A percentile compares a stretch with the other conserved stretches of the same genome.
phyloP scores from a whole-genome alignment of 2,888 invertebrate genomes.

The Morpho helenor region DNA sequence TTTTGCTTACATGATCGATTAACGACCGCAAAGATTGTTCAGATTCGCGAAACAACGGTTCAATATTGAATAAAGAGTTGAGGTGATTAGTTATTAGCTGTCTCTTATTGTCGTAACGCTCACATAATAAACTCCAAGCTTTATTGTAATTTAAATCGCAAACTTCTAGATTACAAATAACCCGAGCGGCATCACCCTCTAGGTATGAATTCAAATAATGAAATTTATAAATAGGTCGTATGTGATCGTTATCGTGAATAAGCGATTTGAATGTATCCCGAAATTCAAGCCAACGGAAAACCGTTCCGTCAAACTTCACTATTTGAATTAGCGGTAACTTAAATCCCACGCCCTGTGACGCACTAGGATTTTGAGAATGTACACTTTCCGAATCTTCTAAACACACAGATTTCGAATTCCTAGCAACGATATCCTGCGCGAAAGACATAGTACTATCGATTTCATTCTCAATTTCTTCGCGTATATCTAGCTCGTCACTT shows the following conservation, averaged over 20 bases:
- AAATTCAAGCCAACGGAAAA: constrained; percentile 3
- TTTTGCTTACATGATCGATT: constrained; percentile 27
- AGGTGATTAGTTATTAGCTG: constrained; percentile 22
- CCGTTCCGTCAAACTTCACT: neutral
- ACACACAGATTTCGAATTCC: neutral
- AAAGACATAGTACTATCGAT: neutral
- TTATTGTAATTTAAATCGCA: constrained; percentile 14
- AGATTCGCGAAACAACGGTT: constrained; percentile 19
- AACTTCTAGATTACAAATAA: constrained; percentile 16
- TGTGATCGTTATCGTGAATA: constrained; percentile 6
- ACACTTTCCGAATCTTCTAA: neutral
- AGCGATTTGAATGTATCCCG: constrained; percentile 3
- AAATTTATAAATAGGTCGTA: constrained; percentile 21
- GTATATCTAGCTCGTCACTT: neutral
- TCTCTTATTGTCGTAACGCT: constrained; percentile 22
- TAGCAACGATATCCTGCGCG: neutral
- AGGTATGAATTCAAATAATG: constrained; percentile 23
- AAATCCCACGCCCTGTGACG: neutral
- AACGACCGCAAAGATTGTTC: constrained; percentile 22
- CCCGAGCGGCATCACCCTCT: constrained; percentile 19
- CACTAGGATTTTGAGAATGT: neutral
- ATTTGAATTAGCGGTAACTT: neutral
- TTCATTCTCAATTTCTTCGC: neutral
- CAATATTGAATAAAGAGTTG: constrained; percentile 18
- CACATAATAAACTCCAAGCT: constrained; percentile 4